A percentile compares a stretch with the other conserved stretches of the same genome.
These are phyloP conservation scores for Polyploca ridens DNA, from an alignment of 2,888 invertebrate genomes.

Conservation along the genomic window DNA sequence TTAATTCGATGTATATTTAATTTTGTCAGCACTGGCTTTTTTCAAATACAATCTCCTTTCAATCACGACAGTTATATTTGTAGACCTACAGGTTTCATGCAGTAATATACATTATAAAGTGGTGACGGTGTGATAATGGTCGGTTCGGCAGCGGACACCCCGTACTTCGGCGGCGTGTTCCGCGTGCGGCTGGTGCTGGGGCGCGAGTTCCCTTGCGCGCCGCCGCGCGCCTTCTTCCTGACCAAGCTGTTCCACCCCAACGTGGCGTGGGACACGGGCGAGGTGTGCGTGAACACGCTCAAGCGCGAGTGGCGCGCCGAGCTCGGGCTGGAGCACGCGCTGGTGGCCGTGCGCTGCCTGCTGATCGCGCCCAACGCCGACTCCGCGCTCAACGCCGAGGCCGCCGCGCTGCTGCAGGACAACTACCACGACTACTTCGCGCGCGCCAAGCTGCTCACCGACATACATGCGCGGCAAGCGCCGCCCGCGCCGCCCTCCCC, in stretches of 20 bases:
- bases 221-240: conserved; percentile 96
- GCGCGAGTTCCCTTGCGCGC: conserved; percentile 95
- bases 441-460: conserved; percentile 75
- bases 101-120: background rate
- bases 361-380: conserved; percentile 98
- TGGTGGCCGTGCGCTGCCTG: conserved; percentile 95
- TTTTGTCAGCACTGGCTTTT: too few relatives aligned
- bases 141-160: conserved; percentile 90
- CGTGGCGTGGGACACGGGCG: conserved; percentile 93
- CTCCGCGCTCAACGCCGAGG: conserved; percentile 98
- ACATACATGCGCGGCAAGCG: conserved; percentile 65
- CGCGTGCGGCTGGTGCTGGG: conserved; percentile 95
- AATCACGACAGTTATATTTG: too few relatives aligned
- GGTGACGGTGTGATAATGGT: background rate
- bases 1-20: too few relatives aligned
- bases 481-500: conserved; percentile 66
- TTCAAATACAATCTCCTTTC: too few relatives aligned
- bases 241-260: conserved; percentile 99
- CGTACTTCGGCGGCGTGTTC: conserved; percentile 95
- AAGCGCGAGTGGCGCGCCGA: conserved; percentile 98
- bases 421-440: conserved; percentile 95
- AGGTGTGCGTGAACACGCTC: conserved; percentile 98
- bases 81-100: too few relatives aligned
- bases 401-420: conserved; percentile 96
- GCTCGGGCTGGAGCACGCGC: conserved; percentile 96